Percentiles rank a stretch among this genome's conserved stretches.
phyloP scores from a whole-genome alignment of 1,140 invertebrate species.

The Anoplophora glabripennis region DNA sequence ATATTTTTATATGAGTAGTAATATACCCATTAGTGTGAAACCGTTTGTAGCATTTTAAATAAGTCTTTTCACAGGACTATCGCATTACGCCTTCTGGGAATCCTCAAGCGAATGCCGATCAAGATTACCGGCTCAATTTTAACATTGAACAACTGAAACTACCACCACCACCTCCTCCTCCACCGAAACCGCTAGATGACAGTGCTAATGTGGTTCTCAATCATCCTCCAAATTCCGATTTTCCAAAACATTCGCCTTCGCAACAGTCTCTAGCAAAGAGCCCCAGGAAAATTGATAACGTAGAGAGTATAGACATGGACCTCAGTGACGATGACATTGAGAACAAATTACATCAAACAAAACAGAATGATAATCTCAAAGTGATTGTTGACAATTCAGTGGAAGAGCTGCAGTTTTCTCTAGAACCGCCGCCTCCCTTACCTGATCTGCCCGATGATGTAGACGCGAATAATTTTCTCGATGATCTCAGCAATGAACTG shows the following conservation, averaged over 20 bases:
- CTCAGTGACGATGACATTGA: slow-evolving; percentile 60
- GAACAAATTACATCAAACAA: background rate
- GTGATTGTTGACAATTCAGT: slow-evolving; percentile 2
- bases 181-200: slow-evolving; percentile 13
- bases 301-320: slow-evolving; percentile 69
- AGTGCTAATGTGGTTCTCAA: background rate
- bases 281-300: slow-evolving; percentile 52
- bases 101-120: slow-evolving; percentile 24
- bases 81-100: slow-evolving; percentile 4
- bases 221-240: background rate
- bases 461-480: slow-evolving; percentile 27
- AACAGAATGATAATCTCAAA: slow-evolving; percentile 4
- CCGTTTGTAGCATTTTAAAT: background rate
- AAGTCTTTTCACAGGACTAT: slow-evolving; percentile 9
- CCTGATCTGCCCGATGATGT: slow-evolving; percentile 39
- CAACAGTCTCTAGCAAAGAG: background rate
- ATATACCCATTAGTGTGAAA: background rate
- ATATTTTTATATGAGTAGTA: too few relatives aligned
- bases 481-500: slow-evolving; percentile 24
- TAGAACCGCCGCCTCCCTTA: slow-evolving; percentile 42
- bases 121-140: slow-evolving; percentile 42
- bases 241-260: background rate
- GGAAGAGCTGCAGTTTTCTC: background rate
- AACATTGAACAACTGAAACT: slow-evolving; percentile 36
- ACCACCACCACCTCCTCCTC: slow-evolving; percentile 43